Percentiles rank a stretch among this genome's conserved stretches.
Evolutionary conservation across 2,888 invertebrate species (phyloP).

Genomic region (Drosophila parthenogenetica): DNA sequence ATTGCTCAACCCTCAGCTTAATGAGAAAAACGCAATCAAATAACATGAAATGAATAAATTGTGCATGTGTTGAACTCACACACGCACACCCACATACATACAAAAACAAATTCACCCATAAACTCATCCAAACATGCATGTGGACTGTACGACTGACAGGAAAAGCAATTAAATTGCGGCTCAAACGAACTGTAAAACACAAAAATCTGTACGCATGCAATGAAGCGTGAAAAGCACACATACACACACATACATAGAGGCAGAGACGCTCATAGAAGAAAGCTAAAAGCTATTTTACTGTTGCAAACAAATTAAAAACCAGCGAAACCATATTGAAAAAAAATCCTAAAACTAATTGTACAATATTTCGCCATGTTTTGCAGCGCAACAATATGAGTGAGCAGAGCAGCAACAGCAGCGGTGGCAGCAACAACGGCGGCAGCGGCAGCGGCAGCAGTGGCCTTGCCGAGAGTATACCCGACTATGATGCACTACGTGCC

Average conservation of each 20-base stretch:
- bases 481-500: constrained; percentile 74
- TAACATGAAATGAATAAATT: constrained; percentile 41
- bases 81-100: constrained; percentile 1
- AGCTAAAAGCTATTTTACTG: constrained; percentile 47
- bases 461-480: constrained; percentile 68
- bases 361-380: constrained; percentile 32
- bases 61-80: constrained; percentile 20
- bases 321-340: constrained; percentile 12
- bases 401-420: constrained; percentile 47
- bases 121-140: not conserved
- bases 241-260: constrained; percentile 11
- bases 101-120: constrained; percentile 9
- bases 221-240: constrained; percentile 29
- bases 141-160: constrained; percentile 19
- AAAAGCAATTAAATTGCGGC: constrained; percentile 73
- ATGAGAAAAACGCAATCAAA: constrained; percentile 35
- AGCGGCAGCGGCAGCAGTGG: constrained; percentile 27
- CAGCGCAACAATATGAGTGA: constrained; percentile 61
- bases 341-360: constrained; percentile 55
- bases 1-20: constrained; percentile 12
- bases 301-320: constrained; percentile 36
- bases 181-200: constrained; percentile 68
- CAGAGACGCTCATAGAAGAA: constrained; percentile 2
- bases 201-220: constrained; percentile 48
- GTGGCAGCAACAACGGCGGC: constrained; percentile 21